phyloP scores from a whole-genome alignment of 2,797 vertebrate genomes.

The Rhinichthys osculus region DNA sequence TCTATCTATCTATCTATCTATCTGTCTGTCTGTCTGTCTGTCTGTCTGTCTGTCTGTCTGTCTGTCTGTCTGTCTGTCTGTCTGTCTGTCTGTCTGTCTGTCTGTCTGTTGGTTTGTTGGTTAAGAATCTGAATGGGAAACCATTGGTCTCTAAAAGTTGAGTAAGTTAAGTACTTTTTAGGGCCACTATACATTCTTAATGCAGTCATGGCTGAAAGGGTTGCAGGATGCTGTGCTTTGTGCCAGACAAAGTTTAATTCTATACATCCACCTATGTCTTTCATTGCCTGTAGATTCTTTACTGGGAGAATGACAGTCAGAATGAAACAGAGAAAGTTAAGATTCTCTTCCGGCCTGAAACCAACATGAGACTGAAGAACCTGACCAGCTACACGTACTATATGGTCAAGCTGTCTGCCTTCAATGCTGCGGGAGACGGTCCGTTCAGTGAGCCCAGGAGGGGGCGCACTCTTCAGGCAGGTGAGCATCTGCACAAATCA shows the following conservation, averaged over 20 bases:
- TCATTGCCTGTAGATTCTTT: constrained; percentile 83
- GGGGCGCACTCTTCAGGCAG: constrained; percentile 88
- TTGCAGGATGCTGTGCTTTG: not conserved
- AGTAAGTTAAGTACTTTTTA: not conserved
- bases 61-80: no score
- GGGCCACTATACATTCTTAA: not conserved
- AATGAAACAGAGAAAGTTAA: constrained; percentile 91
- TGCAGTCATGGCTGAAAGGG: not conserved
- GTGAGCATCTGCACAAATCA: constrained; percentile 69
- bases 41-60: no score
- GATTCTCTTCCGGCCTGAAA: constrained; percentile 91
- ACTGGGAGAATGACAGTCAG: constrained; percentile 87
- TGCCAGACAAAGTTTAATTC: not conserved
- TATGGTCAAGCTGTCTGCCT: constrained; percentile 88
- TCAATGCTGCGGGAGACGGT: constrained; percentile 92
- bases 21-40: no score
- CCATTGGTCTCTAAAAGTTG: not conserved
- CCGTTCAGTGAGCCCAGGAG: constrained; percentile 85
- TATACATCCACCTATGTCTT: not conserved
- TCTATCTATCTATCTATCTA: no score
- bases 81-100: no score
- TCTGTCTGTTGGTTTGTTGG: fast-evolving
- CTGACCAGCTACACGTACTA: constrained; percentile 91
- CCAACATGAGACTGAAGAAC: constrained; percentile 84
- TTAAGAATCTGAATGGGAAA: not conserved